These are phyloP conservation scores for Cyclura pinguis DNA, from an alignment of 2,797 vertebrate genomes.

Conservation along the genomic window DNA sequence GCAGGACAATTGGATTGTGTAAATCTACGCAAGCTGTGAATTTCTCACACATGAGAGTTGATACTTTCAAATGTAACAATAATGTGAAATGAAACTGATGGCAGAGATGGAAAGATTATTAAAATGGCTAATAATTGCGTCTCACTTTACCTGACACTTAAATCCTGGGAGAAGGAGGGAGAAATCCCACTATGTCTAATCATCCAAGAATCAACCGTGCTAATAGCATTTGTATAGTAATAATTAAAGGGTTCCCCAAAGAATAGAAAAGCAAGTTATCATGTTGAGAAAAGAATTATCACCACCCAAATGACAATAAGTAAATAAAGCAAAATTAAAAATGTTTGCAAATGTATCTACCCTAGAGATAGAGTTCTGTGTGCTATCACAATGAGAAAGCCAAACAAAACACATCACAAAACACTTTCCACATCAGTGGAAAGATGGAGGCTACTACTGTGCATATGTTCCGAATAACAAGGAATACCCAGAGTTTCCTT, in stretches of 20 bases:
- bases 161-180: slow-evolving; percentile 19
- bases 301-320: slow-evolving; percentile 38
- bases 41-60: background rate
- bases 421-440: background rate
- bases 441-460: background rate
- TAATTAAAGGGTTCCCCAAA: slow-evolving; percentile 37
- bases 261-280: slow-evolving; percentile 43
- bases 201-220: slow-evolving; percentile 41
- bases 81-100: background rate
- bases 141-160: slow-evolving; percentile 14
- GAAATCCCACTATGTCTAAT: slow-evolving; percentile 49
- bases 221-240: slow-evolving; percentile 32
- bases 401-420: background rate
- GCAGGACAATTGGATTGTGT: background rate
- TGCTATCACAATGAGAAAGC: rapidly evolving
- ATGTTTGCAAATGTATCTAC: background rate
- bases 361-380: background rate
- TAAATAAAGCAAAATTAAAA: slow-evolving; percentile 59
- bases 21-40: background rate
- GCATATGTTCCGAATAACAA: slow-evolving; percentile 2
- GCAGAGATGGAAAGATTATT: background rate
- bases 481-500: no score
- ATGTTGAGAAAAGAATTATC: slow-evolving; percentile 49
- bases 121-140: slow-evolving; percentile 43
- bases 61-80: slow-evolving; percentile 15